Conservation (phyloP, 2,113 vertebrate species). For the Apodemus sylvaticus region DNA sequence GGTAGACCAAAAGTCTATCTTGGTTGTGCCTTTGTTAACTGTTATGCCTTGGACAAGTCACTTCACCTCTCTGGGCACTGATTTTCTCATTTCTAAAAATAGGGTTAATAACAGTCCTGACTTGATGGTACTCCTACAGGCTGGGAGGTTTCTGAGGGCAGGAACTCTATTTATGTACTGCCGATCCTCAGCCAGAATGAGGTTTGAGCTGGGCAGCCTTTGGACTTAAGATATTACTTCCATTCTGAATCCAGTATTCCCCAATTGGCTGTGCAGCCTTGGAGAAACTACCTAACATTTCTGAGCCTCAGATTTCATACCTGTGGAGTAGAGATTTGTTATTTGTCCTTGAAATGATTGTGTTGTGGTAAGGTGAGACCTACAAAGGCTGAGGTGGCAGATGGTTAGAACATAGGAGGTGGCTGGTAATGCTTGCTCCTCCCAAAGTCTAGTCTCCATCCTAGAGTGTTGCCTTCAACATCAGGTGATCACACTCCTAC, state of each 20-base stretch:
- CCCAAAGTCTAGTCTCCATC: background rate
- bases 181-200: background rate
- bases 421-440: background rate
- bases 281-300: background rate
- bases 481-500: background rate
- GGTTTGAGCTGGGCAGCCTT: background rate
- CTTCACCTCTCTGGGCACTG: constrained; percentile 23
- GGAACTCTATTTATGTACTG: background rate
- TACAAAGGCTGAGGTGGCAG: background rate
- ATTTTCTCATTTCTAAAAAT: constrained; percentile 62
- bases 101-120: constrained; percentile 35
- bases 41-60: constrained; percentile 28
- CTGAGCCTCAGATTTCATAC: background rate
- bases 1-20: constrained; percentile 17
- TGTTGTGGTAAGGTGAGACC: background rate
- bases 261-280: background rate
- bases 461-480: background rate
- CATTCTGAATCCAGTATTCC: background rate
- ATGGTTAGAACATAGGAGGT: background rate
- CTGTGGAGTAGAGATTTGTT: background rate
- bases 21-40: background rate
- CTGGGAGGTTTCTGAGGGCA: background rate
- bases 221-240: background rate
- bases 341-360: background rate
- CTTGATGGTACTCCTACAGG: constrained; percentile 21